Evolutionary conservation across 2,888 invertebrate genomes (phyloP).

Genomic region (Melipona bicolor): DNA sequence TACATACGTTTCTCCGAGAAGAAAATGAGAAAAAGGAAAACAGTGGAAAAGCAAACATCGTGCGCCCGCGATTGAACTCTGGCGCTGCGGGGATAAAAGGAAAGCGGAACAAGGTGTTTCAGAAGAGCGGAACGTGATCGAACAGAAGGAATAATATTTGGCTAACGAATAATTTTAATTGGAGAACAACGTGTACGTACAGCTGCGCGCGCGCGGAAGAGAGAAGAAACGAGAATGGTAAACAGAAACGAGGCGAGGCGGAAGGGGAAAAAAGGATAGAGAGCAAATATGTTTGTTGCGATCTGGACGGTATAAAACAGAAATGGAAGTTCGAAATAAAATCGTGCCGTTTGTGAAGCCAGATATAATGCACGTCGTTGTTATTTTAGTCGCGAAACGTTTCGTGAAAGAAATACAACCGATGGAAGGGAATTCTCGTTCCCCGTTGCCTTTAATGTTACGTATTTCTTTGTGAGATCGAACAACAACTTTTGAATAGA

Average conservation of each 20-base stretch:
- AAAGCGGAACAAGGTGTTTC: not conserved
- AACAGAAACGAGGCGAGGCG: conserved; percentile 1
- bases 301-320: not conserved
- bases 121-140: not conserved
- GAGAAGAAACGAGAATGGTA: not conserved
- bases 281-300: not conserved
- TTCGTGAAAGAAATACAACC: not conserved
- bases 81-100: not conserved
- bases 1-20: not conserved
- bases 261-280: not conserved
- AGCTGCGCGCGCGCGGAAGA: not conserved
- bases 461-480: too few relatives aligned
- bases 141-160: conserved; percentile 18
- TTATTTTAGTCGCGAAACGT: not conserved
- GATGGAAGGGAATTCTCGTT: not conserved
- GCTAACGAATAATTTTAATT: conserved; percentile 32
- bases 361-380: not conserved
- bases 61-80: conserved; percentile 2
- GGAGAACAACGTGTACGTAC: not conserved
- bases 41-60: conserved; percentile 4
- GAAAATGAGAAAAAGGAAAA: not conserved
- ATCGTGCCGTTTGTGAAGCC: not conserved
- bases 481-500: too few relatives aligned
- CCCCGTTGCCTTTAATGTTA: too few relatives aligned
- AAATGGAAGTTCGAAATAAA: conserved; percentile 6